phyloP scores from a whole-genome alignment of 2,797 vertebrate genomes.

The Megaceryle alcyon region DNA sequence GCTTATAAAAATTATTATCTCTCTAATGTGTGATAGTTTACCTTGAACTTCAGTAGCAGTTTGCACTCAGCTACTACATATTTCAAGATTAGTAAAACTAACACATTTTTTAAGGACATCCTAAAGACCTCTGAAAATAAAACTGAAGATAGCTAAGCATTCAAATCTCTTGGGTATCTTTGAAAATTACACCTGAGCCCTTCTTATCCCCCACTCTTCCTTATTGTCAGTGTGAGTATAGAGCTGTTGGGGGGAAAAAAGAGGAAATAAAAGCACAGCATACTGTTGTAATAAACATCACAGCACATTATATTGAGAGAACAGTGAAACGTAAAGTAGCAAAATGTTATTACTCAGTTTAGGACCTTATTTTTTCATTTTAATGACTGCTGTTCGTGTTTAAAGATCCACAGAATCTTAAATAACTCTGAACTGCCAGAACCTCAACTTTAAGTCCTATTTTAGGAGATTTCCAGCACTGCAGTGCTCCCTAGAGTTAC shows the following conservation, averaged over 20 bases:
- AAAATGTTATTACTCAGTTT: slow-evolving; percentile 30
- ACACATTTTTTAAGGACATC: not conserved
- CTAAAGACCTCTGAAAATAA: not conserved
- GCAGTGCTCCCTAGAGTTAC: slow-evolving; percentile 36
- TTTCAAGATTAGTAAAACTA: not conserved
- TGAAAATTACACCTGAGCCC: not conserved
- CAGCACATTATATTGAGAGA: not conserved
- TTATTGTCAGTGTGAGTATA: not conserved
- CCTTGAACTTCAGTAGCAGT: not conserved
- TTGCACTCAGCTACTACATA: not conserved
- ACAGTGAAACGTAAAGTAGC: not conserved
- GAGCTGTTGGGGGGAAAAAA: not conserved
- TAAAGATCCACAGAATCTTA: not conserved
- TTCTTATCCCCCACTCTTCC: not conserved
- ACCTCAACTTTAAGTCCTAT: not conserved
- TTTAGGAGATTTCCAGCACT: not conserved
- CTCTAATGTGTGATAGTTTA: not conserved
- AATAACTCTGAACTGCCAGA: not conserved
- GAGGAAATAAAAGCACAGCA: not conserved
- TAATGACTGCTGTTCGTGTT: not conserved
- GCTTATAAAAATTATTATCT: not conserved
- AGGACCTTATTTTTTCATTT: slow-evolving; percentile 29
- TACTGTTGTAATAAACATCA: not conserved
- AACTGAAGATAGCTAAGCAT: not conserved
- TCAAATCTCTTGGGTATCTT: not conserved